These are phyloP conservation scores for Anagyrus pseudococci DNA, from an alignment of 2,888 invertebrate genomes.

Conservation along the genomic window DNA sequence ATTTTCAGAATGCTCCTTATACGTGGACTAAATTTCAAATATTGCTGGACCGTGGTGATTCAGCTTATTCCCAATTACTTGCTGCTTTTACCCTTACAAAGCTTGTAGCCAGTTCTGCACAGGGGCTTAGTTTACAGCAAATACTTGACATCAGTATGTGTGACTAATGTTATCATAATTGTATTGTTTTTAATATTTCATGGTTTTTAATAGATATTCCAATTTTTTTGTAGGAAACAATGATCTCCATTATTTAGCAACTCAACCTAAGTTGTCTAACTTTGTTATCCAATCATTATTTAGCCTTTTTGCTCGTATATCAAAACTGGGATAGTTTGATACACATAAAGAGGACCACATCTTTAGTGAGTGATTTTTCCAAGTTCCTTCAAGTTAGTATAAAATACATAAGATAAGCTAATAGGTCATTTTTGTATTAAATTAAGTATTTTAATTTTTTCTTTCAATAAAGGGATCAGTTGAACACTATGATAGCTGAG, in stretches of 20 bases:
- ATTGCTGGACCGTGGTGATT: conserved; percentile 90
- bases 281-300: conserved; percentile 96
- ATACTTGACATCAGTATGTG: conserved; percentile 80
- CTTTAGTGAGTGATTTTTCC: conserved; percentile 89
- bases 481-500: conserved; percentile 90
- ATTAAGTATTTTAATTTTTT: neutral
- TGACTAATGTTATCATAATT: conserved; percentile 36
- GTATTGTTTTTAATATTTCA: neutral
- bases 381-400: conserved; percentile 89
- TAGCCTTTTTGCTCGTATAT: conserved; percentile 90
- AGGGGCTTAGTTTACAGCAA: conserved; percentile 83
- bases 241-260: conserved; percentile 93
- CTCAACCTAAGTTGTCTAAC: conserved; percentile 86
- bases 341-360: conserved; percentile 86
- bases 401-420: no score
- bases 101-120: conserved; percentile 81
- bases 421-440: neutral
- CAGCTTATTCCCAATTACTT: conserved; percentile 94
- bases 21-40: conserved; percentile 95
- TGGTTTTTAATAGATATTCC: conserved; percentile 5
- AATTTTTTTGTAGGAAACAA: conserved; percentile 75
- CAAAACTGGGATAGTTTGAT: conserved; percentile 98
- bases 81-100: conserved; percentile 96
- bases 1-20: conserved; percentile 91
- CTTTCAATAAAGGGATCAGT: conserved; percentile 76